phyloP scores from a whole-genome alignment of 2,888 invertebrate species.

The Germaria angustata region DNA sequence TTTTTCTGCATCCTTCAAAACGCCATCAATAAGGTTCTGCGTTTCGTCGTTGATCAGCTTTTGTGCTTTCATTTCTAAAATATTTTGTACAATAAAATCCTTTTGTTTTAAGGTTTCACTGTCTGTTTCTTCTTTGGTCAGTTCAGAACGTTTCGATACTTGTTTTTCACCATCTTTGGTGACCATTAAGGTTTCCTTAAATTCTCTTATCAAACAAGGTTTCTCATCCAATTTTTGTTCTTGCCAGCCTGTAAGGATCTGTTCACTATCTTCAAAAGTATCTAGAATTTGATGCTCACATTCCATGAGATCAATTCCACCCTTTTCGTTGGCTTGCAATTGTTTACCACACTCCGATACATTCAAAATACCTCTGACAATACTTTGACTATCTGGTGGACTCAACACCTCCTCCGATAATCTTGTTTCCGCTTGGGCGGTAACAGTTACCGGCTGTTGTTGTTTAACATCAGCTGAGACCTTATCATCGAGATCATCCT shows the following conservation, averaged over 20 bases:
- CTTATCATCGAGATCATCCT: conserved; percentile 72
- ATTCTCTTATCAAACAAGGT: conserved; percentile 70
- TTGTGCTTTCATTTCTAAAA: conserved; percentile 74
- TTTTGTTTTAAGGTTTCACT: conserved; percentile 59
- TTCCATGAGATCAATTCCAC: conserved; percentile 73
- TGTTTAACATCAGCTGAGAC: conserved; percentile 6
- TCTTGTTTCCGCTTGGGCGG: conserved; percentile 76
- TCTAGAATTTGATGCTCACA: conserved; percentile 75
- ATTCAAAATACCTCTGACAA: conserved; percentile 79
- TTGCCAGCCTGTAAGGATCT: conserved; percentile 62
- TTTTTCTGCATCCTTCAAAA: conserved; percentile 75
- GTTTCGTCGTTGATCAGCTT: conserved; percentile 74
- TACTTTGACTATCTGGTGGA: conserved; percentile 79
- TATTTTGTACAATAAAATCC: conserved; percentile 72
- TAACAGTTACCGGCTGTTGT: conserved; percentile 76
- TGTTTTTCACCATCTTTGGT: conserved; percentile 73
- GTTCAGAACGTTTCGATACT: conserved; percentile 72
- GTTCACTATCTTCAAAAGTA: conserved; percentile 72
- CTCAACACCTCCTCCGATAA: conserved; percentile 75
- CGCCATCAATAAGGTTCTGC: conserved; percentile 70
- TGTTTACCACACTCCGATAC: conserved; percentile 79
- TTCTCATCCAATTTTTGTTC: conserved; percentile 40
- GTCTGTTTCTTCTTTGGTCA: conserved; percentile 55
- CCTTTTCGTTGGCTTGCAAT: conserved; percentile 71
- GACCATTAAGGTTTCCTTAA: conserved; percentile 72